Base-by-base conservation (phyloP, 2,888 invertebrate genomes). In the Latheticus oryzae region DNA sequence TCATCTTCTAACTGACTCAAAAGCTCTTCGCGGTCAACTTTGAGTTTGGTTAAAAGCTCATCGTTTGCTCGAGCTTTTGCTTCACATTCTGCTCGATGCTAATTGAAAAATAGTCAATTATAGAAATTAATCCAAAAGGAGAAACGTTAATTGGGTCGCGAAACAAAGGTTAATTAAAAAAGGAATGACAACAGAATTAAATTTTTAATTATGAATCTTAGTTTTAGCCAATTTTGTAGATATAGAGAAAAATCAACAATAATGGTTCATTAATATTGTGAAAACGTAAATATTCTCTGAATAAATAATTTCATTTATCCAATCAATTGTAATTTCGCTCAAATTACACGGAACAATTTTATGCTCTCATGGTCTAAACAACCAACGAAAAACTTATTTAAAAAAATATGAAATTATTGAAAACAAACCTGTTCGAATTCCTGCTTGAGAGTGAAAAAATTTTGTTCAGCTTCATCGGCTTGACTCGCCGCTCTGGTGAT, bases 401-500 rank as follows among this genome's bases (percentile, higher is more conserved):
- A 5, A 21, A n/a, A n/a, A n/a, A n/a, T n/a, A n/a, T n/a, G n/a
- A n/a, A n/a, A n/a, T n/a, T n/a, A n/a, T n/a, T n/a, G n/a, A n/a
- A 37, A 17, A 37, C 43, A 66, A 79, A 89, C 89, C 83, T 87
- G 83, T 51, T 85, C 83, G 62, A 84, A 85, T 75, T 90, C 88
- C 62, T 84, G 83, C 72, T 84, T 84, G 19, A 87, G 76, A 2
- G 80, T 80, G 2, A 82, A 77, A 1, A 86, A 80, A 59, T 85
- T 84, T 60, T 82, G 85, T 73, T 90, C 88, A 0, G 90, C 89
- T 68, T 91, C 87, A 70, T 94, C 95, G 15, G 87, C 89, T 73
- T 91, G 90, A 63, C 85, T 84, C 1, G 91, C 89, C 58, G 90
- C 88, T 77, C 91, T 88, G 7, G 92, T 94, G 15, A 95, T 86